Conservation (phyloP, 2,113 vertebrate genomes). For the Siniperca chuatsi region DNA sequence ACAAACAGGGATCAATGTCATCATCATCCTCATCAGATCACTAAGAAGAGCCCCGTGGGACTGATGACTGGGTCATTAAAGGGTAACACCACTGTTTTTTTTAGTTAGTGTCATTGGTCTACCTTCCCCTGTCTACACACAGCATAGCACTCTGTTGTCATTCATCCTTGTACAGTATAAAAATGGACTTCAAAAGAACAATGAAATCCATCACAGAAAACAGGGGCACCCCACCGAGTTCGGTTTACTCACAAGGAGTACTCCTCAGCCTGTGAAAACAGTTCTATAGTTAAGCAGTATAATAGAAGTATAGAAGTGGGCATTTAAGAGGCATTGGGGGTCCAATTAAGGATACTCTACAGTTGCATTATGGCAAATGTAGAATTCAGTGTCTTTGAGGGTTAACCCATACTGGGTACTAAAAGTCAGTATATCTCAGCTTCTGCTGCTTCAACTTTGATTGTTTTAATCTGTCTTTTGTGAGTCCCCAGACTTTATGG, state of each 20-base stretch:
- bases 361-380: neutral
- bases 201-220: neutral
- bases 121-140: neutral
- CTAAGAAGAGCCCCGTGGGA: conserved; percentile 25
- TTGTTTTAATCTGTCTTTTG: neutral
- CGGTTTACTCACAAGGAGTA: accelerated
- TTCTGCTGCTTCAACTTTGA: neutral
- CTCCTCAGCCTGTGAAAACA: neutral
- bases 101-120: neutral
- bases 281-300: neutral
- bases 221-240: neutral
- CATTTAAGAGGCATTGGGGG: no score
- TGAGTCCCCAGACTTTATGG: neutral
- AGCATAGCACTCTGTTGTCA: neutral
- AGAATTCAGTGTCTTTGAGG: neutral
- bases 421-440: neutral
- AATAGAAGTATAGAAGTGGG: neutral
- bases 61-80: conserved; percentile 36
- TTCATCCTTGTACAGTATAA: neutral
- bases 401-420: neutral
- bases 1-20: conserved; percentile 68
- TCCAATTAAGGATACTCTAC: neutral
- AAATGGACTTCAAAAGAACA: neutral
- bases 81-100: conserved; percentile 14
- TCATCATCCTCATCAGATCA: conserved; percentile 56